Evolutionary conservation across 2,797 vertebrate genomes (phyloP), one percentile per base, ranked within the genome.

Genomic region (Melanotaenia trifasciata): DNA sequence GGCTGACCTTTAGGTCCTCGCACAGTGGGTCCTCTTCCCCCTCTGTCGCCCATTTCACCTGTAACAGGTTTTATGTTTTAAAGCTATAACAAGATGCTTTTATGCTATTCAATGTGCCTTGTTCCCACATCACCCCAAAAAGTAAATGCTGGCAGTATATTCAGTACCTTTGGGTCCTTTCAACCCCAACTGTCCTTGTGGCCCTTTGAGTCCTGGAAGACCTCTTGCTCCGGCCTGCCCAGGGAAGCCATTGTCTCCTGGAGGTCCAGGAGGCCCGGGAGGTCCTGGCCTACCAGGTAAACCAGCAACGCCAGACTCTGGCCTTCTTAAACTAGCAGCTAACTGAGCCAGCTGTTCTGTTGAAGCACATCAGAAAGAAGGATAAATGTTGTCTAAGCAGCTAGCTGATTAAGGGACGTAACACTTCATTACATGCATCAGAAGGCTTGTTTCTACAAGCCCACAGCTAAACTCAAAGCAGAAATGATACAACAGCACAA

Each of bases 31-130:
- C 98, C 98, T 94, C 96, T 95, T 50, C 95, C 93, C 22, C 98
- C 98, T 87, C 94, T 95, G 91, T 99, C 98, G 86, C 98, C 98
- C 83, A 95, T 71, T 84, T 99, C 98, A 94, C 98, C 98, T 99
- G 89, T 58, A 78, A 78, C 26, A 85, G 0, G 5, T 32, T 57
- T 57, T 10, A 54, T 12, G 16, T 24, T 12, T 67, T 72, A 3
- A 76, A 33, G 22, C 9, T 11, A 40, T 22, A 30, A n/a, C 59
- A 36, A 60, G 30, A n/a, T n/a, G 12, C 16, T 64, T 30, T 45
- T 18, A 4, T 38, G 7, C 24, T 1, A 51, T 59, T 33, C 36
- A 1, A 43, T 53, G 28, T 28, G 5, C 54, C 4, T 14, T 11
- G 40, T 6, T 32, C 18, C 53, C 9, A 45, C 14, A n/a, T 47